Evolutionary conservation across 1,140 invertebrate genomes (phyloP).

Genomic region (Drosophila nebulosa): DNA sequence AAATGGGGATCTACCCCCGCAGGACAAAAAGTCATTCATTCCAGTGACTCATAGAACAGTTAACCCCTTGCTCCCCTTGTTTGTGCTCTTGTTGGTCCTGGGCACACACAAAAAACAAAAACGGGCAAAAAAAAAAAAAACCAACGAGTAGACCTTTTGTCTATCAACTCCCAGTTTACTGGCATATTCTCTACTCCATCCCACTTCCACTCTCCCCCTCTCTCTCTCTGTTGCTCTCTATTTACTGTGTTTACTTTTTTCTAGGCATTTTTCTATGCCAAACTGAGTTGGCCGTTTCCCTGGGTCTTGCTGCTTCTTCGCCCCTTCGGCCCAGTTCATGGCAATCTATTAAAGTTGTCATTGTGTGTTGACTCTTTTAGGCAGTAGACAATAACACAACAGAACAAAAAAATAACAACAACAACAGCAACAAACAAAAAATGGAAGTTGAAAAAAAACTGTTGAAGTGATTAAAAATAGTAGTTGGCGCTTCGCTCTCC

Average conservation of each 20-base stretch:
- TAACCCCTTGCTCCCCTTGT: conserved; percentile 54
- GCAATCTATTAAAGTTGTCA: conserved; percentile 77
- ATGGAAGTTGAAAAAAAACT: conserved; percentile 47
- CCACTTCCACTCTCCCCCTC: background rate
- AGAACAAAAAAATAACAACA: conserved; percentile 17
- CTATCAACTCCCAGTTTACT: conserved; percentile 2
- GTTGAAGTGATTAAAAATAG: conserved; percentile 77
- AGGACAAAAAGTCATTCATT: conserved; percentile 45
- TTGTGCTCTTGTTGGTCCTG: background rate
- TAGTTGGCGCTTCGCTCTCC: conserved; percentile 8
- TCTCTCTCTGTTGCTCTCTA: conserved; percentile 7
- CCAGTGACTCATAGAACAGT: conserved; percentile 63
- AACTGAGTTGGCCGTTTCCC: conserved; percentile 1
- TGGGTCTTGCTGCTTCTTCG: background rate
- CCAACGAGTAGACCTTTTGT: conserved; percentile 23
- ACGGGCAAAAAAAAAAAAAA: background rate
- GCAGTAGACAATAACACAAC: conserved; percentile 50
- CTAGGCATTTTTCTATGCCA: conserved; percentile 56
- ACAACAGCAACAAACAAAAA: background rate
- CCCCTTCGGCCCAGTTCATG: conserved; percentile 7
- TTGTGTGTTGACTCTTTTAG: conserved; percentile 63
- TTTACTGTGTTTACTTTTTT: conserved; percentile 45
- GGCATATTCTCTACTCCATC: background rate
- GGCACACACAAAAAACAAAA: conserved; percentile 33
- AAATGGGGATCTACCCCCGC: conserved; percentile 16